These are phyloP conservation scores for Lochmaea capreae DNA, from an alignment of 2,888 invertebrate species.

Conservation along the genomic window DNA sequence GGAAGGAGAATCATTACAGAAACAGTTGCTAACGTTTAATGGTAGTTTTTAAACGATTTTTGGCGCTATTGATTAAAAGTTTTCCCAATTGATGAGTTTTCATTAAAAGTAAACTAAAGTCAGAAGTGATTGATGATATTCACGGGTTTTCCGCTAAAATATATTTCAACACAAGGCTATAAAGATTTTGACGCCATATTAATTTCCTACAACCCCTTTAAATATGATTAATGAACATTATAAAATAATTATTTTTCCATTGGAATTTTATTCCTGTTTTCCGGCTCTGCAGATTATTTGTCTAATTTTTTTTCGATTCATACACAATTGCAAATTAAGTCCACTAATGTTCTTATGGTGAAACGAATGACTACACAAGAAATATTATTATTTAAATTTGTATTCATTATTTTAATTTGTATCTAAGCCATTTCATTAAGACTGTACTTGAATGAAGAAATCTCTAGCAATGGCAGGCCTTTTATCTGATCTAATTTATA, in stretches of 20 bases:
- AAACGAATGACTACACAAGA: not conserved
- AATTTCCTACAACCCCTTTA: not conserved
- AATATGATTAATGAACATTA: not conserved
- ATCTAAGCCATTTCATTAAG: too few species aligned
- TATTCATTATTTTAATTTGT: not conserved
- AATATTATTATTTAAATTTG: not conserved
- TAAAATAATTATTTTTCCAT: not conserved
- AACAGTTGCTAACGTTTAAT: too few species aligned
- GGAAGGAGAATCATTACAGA: too few species aligned
- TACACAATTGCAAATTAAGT: not conserved
- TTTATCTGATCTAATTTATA: too few species aligned
- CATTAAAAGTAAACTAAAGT: not conserved
- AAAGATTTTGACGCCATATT: not conserved
- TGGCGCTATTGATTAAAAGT: not conserved
- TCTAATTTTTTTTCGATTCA: too few species aligned
- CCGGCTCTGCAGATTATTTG: too few species aligned
- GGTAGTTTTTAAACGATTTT: too few species aligned
- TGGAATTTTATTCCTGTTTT: not conserved
- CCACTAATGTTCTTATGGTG: not conserved
- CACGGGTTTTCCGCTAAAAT: not conserved
- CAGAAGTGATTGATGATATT: not conserved
- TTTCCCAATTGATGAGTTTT: not conserved
- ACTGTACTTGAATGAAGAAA: too few species aligned
- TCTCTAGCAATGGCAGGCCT: too few species aligned
- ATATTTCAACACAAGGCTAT: not conserved